phyloP scores from a whole-genome alignment of 2,113 vertebrate species.

The Ptilonorhynchus violaceus region DNA sequence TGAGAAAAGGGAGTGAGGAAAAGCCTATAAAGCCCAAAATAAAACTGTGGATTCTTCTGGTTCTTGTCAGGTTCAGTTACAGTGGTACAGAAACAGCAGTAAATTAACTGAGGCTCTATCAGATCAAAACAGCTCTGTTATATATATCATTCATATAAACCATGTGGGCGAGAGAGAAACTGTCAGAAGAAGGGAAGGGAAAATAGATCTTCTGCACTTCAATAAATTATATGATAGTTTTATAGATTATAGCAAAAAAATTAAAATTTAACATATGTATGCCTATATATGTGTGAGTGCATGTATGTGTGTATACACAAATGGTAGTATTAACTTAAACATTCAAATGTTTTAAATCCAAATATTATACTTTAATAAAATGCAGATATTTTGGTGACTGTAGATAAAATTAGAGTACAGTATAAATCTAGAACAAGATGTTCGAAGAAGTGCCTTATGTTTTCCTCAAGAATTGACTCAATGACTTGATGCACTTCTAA shows the following conservation, averaged over 20 bases:
- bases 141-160: slow-evolving; percentile 48
- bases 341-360: not conserved
- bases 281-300: not conserved
- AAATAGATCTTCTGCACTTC: slow-evolving; percentile 2
- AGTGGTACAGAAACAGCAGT: slow-evolving; percentile 28
- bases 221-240: slow-evolving; percentile 19
- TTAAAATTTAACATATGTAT: not conserved
- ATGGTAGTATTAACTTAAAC: not conserved
- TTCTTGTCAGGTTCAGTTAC: slow-evolving; percentile 53
- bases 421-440: not conserved
- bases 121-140: slow-evolving; percentile 45
- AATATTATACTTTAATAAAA: not conserved
- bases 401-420: not conserved
- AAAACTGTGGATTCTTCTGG: slow-evolving; percentile 26
- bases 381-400: not conserved
- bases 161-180: not conserved
- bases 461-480: not conserved
- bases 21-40: slow-evolving; percentile 47
- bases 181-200: slow-evolving; percentile 6
- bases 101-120: slow-evolving; percentile 47
- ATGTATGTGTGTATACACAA: not conserved
- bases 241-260: slow-evolving; percentile 1
- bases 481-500: not conserved
- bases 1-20: slow-evolving; percentile 22
- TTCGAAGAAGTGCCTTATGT: not conserved